Conservation (phyloP, 2,888 invertebrate species). For the Drosophila kanekoi region DNA sequence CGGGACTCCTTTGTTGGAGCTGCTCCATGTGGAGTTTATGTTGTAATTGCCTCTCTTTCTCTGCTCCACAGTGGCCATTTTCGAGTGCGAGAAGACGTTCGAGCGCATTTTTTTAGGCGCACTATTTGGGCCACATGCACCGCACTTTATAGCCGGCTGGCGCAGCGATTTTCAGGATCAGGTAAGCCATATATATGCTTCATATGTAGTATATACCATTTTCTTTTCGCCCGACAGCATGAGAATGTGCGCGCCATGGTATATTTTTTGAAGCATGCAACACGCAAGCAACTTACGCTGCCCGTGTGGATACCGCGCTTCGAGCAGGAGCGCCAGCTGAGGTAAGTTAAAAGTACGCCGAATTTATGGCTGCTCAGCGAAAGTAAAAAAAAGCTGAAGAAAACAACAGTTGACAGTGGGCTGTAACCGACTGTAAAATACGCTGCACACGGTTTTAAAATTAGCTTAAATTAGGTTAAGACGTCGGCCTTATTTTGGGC, state of each 20-base stretch:
- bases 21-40: conserved; percentile 26
- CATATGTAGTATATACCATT: not conserved
- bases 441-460: not conserved
- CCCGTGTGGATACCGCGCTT: conserved; percentile 83
- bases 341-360: conserved; percentile 72
- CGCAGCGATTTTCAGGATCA: conserved; percentile 92
- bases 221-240: conserved; percentile 85
- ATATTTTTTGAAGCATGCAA: conserved; percentile 92
- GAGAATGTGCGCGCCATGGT: conserved; percentile 92
- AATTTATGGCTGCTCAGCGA: conserved; percentile 39
- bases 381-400: not conserved
- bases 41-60: conserved; percentile 33
- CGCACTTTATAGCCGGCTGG: conserved; percentile 94
- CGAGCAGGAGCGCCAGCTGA: conserved; percentile 81
- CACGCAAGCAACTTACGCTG: conserved; percentile 88
- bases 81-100: conserved; percentile 88
- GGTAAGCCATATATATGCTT: conserved; percentile 61
- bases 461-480: not conserved
- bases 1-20: conserved; percentile 25
- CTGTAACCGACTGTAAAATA: not conserved
- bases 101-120: conserved; percentile 90
- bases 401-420: not conserved
- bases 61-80: conserved; percentile 86
- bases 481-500: too few relatives aligned
- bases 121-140: conserved; percentile 92